Conservation (phyloP, 1,140 invertebrate species). For the Zaprionus vittiger region DNA sequence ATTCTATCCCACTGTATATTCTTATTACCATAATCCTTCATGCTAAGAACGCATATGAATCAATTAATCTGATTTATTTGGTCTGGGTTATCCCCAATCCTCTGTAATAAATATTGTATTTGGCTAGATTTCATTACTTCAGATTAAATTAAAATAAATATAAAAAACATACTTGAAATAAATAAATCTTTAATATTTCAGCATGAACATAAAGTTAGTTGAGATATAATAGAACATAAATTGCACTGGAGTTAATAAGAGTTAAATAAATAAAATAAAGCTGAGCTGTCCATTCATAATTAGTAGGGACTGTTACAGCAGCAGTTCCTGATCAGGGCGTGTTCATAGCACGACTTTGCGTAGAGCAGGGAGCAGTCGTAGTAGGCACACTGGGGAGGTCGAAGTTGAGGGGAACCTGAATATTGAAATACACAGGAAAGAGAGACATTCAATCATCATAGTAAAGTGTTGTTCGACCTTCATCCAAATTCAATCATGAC, state of each 20-base stretch:
- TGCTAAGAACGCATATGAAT: no score
- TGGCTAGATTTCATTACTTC: no score
- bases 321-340: constrained; percentile 89
- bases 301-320: constrained; percentile 87
- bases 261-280: neutral
- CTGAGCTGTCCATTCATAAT: neutral
- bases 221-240: neutral
- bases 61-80: no score
- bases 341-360: constrained; percentile 90
- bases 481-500: neutral
- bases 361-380: constrained; percentile 90
- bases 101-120: no score
- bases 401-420: constrained; percentile 46
- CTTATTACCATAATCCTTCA: no score
- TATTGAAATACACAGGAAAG: neutral
- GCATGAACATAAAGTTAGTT: neutral
- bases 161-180: no score
- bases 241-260: neutral
- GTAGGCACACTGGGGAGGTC: constrained; percentile 87
- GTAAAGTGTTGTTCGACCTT: neutral
- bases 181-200: no score
- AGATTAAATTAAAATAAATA: no score
- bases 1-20: no score
- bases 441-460: neutral
- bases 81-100: no score